These are phyloP conservation scores for Andrena hattorfiana DNA, from an alignment of 2,888 invertebrate species.

Conservation along the genomic window DNA sequence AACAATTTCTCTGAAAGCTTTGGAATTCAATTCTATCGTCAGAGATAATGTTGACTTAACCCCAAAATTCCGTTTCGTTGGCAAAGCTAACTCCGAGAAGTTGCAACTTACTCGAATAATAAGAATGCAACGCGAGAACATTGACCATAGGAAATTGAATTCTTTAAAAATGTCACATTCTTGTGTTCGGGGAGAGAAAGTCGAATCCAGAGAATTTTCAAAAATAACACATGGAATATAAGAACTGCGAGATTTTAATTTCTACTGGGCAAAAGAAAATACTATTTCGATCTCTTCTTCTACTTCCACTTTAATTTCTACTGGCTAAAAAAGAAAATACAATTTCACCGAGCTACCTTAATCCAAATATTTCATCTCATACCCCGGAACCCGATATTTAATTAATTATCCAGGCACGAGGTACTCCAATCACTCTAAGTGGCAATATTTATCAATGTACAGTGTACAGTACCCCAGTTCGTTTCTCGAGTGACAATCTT, in stretches of 20 bases:
- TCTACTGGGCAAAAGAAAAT: neutral
- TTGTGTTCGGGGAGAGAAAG: neutral
- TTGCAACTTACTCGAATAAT: neutral
- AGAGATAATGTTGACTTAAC: conserved; percentile 32
- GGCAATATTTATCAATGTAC: neutral
- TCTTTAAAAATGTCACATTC: neutral
- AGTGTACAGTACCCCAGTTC: neutral
- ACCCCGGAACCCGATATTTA: too few species aligned
- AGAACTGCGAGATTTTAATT: neutral
- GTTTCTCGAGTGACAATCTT: conserved; percentile 29
- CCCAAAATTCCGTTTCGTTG: conserved; percentile 12
- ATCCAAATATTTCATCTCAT: too few species aligned
- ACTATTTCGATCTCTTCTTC: too few species aligned
- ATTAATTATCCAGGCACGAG: too few species aligned
- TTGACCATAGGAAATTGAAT: neutral
- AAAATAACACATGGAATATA: neutral
- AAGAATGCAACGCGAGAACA: conserved; percentile 1
- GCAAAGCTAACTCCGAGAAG: conserved; percentile 5
- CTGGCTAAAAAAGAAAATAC: too few species aligned
- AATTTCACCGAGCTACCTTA: too few species aligned
- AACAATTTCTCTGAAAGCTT: conserved; percentile 27
- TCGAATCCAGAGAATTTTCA: neutral
- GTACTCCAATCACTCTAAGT: neutral
- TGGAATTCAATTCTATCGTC: conserved; percentile 23
- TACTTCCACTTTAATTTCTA: too few species aligned